These are phyloP conservation scores for Phalanger gymnotis DNA, from an alignment of 2,797 vertebrate species.

Conservation along the genomic window DNA sequence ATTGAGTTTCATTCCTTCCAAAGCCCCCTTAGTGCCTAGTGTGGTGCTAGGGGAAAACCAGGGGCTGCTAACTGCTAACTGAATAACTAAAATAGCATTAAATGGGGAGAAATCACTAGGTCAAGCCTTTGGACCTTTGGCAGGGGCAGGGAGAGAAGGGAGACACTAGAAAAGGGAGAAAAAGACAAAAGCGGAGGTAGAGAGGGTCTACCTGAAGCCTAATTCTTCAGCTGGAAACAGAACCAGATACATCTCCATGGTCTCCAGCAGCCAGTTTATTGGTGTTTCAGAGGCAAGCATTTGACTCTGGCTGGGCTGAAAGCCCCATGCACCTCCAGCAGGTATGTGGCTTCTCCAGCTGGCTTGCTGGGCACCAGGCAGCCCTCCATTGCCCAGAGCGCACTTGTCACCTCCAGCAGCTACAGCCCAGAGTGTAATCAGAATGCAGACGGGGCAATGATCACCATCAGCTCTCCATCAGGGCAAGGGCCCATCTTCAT, in stretches of 20 bases:
- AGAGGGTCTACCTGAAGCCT: background rate
- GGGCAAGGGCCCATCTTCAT: conserved; percentile 59
- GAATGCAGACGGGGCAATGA: background rate
- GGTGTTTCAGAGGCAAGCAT: background rate
- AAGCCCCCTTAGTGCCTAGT: background rate
- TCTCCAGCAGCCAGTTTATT: background rate
- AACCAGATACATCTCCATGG: background rate
- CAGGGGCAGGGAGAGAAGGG: background rate
- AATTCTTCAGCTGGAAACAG: background rate
- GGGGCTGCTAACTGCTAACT: background rate
- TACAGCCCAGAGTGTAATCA: rapidly evolving
- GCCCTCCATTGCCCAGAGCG: background rate
- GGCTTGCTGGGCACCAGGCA: background rate
- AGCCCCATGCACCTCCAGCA: background rate
- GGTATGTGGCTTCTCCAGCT: background rate
- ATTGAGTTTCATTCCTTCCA: background rate
- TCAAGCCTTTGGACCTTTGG: background rate
- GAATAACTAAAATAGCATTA: background rate
- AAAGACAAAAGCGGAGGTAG: background rate
- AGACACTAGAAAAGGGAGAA: background rate
- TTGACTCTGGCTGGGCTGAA: background rate
- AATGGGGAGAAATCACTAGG: background rate
- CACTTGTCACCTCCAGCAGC: background rate
- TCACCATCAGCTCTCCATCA: conserved; percentile 51
- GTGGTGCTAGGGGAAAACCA: background rate